Evolutionary conservation across 1,140 invertebrate species (phyloP).

Genomic region (Calycopis cecrops): DNA sequence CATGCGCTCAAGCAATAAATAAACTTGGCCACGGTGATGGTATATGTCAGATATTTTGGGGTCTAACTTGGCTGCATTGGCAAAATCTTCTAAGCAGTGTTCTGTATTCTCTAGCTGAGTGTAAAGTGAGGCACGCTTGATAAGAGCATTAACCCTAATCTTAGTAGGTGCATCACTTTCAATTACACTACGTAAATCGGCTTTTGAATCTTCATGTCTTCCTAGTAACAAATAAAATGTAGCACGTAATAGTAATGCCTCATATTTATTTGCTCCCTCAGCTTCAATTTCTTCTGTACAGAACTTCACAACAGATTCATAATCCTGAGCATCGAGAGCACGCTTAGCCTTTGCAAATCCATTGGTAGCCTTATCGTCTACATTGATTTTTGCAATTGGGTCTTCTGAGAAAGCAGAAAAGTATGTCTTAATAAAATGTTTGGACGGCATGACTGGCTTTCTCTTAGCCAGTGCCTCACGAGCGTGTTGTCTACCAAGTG

Average conservation of each 20-base stretch:
- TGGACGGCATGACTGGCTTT: constrained; percentile 85
- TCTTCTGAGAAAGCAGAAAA: constrained; percentile 90
- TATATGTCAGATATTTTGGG: constrained; percentile 90
- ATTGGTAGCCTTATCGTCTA: constrained; percentile 56
- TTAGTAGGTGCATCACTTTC: constrained; percentile 76
- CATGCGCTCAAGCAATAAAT: constrained; percentile 87
- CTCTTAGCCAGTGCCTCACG: constrained; percentile 81
- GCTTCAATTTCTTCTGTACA: constrained; percentile 88
- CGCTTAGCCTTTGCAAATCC: constrained; percentile 81
- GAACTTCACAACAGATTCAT: constrained; percentile 84
- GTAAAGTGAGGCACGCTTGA: constrained; percentile 89
- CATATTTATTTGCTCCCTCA: constrained; percentile 71
- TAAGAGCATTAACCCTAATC: constrained; percentile 89
- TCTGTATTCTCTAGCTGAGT: constrained; percentile 86
- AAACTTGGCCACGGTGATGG: constrained; percentile 83
- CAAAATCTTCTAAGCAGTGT: constrained; percentile 86
- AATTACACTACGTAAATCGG: constrained; percentile 82
- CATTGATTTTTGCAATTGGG: constrained; percentile 76
- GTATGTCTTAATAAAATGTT: constrained; percentile 89
- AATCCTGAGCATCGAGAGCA: constrained; percentile 82
- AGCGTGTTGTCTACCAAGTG: constrained; percentile 81
- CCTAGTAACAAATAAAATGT: constrained; percentile 89
- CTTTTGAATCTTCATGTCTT: constrained; percentile 80
- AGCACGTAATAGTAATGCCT: constrained; percentile 85
- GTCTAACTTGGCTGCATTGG: constrained; percentile 83